Evolutionary conservation across 2,888 invertebrate genomes (phyloP), one percentile per base, ranked within the genome.

Genomic region (Drosophila diplacantha): DNA sequence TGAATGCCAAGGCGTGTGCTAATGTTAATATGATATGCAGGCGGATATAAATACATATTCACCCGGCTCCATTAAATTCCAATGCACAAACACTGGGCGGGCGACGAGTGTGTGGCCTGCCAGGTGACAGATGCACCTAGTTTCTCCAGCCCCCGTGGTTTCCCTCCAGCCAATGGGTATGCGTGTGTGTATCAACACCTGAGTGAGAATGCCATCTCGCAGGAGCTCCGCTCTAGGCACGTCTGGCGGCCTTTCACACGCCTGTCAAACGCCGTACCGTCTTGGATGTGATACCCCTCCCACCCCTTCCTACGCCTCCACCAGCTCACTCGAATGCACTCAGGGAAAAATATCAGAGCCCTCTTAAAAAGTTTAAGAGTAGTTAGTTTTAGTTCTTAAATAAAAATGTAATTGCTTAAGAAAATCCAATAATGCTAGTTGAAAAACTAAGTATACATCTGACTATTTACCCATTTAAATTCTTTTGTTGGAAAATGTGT

Each of bases 1-100:
- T 73, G 71, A 82, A 80, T 78, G 82, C 71, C 78, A 76, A 80
- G 74, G 65, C 60, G 58, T 57, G 62, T 58, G 53, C 59, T 67
- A 67, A 67, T 67, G 66, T 59, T 71, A 55, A 60, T 62, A 56
- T 54, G 72, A 53, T 71, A 64, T 68, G 62, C 63, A 69, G 41
- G 37, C 44, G 62, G 50, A 69, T 61, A 56, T 41, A 34, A 34
- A 26, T 66, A 41, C 53, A 52, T 49, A 47, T 62, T 54, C 51
- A n/a, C 56, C 20, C 46, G 32, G 39, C 50, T 54, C 52, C 63
- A 58, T 50, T 69, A 72, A 75, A 71, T 75, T 71, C 56, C 61
- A 70, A 59, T 54, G 69, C 60, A 55, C 44, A 57, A 58, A 56
- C 57, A 60, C 68, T 63, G 64, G 61, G 56, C 55, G 74, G 55